Evolutionary conservation across 2,888 invertebrate genomes (phyloP).

Genomic region (Ormyrus rosae): DNA sequence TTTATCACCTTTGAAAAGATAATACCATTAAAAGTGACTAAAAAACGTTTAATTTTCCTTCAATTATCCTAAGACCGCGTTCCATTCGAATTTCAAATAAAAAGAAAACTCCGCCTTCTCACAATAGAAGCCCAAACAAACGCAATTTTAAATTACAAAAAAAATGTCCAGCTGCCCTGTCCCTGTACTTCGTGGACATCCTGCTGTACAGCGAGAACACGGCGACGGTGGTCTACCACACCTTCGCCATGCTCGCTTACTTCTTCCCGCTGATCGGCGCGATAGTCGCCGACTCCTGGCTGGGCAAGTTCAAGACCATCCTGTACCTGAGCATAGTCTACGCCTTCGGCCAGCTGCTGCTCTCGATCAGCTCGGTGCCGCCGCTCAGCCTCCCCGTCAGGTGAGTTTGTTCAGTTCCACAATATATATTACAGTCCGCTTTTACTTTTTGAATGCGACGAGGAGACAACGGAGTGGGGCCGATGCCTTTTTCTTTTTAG

Average conservation of each 20-base stretch:
- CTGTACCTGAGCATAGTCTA: constrained; percentile 93
- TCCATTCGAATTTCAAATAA: too few relatives aligned
- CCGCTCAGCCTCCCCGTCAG: constrained; percentile 79
- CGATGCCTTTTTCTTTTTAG: too few relatives aligned
- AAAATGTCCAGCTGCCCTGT: constrained; percentile 87
- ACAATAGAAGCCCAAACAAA: too few relatives aligned
- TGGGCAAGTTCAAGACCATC: constrained; percentile 95
- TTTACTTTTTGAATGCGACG: too few relatives aligned
- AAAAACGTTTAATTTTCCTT: too few relatives aligned
- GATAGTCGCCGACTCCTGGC: constrained; percentile 93
- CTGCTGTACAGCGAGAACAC: constrained; percentile 84
- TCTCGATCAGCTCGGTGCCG: constrained; percentile 84
- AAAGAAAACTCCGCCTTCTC: too few relatives aligned
- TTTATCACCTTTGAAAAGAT: too few relatives aligned
- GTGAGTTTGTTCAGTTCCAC: constrained; percentile 70
- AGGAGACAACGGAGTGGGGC: too few relatives aligned
- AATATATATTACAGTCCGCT: too few relatives aligned
- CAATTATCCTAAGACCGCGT: too few relatives aligned
- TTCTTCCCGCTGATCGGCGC: constrained; percentile 94
- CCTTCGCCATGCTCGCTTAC: constrained; percentile 92
- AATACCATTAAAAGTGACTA: too few relatives aligned
- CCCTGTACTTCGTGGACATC: constrained; percentile 89
- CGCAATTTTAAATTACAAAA: neutral
- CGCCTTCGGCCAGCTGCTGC: constrained; percentile 86
- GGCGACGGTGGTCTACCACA: constrained; percentile 92